Conservation (phyloP, 2,113 vertebrate species). For the Alaudala cheleensis region DNA sequence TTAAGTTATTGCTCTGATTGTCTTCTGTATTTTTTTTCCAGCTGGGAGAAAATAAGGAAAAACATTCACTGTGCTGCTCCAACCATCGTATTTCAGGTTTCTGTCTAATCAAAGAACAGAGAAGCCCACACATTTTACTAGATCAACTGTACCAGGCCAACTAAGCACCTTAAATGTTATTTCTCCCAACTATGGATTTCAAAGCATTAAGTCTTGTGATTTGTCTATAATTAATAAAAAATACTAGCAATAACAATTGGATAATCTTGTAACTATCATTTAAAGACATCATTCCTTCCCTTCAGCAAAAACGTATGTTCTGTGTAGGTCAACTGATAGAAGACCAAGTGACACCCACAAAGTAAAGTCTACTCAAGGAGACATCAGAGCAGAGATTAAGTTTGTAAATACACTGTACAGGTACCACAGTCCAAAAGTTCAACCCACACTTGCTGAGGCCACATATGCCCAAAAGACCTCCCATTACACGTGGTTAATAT, state of each 20-base stretch:
- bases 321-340: neutral
- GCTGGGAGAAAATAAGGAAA: neutral
- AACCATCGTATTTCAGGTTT: neutral
- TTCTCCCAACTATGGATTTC: neutral
- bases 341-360: neutral
- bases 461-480: neutral
- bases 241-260: neutral
- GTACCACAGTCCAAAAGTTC: neutral
- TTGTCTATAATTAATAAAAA: neutral
- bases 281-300: neutral
- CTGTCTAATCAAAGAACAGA: neutral
- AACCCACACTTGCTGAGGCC: neutral
- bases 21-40: neutral
- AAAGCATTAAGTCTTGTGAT: neutral
- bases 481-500: neutral
- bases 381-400: neutral
- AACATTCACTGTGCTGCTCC: neutral
- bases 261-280: neutral
- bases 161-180: neutral
- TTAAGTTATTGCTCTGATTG: neutral
- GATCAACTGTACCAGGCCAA: neutral
- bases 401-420: neutral
- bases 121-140: neutral
- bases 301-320: neutral
- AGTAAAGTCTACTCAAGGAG: conserved; percentile 8